Base-by-base conservation (phyloP, 2,797 vertebrate genomes). In the Malacoraja senta region DNA sequence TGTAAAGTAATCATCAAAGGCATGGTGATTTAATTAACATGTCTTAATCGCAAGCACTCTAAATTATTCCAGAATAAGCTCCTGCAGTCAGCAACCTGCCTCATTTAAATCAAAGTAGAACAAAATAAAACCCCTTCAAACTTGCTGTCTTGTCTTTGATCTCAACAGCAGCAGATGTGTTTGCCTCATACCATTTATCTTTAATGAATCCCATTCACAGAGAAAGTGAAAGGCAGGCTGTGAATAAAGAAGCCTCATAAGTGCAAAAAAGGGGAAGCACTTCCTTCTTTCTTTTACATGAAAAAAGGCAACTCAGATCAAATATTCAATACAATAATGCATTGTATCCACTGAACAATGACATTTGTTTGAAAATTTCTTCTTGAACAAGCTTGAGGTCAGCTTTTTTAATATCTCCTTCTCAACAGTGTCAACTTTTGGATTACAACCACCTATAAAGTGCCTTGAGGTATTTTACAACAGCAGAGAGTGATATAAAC, bases 191-290 rank as follows among this genome's bases (percentile, higher is more conserved):
- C 17, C 17, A 32, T 88, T 88, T 68, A 63, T 68, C 83, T 65
- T 63, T 86, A 86, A 65, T 65, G 83, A 86, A 63, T 86, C 83
- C 58, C 84, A 65, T 68, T 35, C 61, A 21, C 35, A n/a, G 84
- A 68, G 83, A 86, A 61, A 6, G 58, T 12, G 24, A 84, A n/a
- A n/a, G 32, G 63, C 84, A 3, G n/a, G 63, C 84, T 88, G 84
- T 35, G n/a, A 88, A 88, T 88, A 88, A 88, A 88, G 29, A 88
- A 88, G n/a, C n/a, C 63, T 88, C 84, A 68, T n/a, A 88, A 88
- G 84, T 88, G 63, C n/a, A 24, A 88, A n/a, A 19, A 32, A 8
- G 84, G n/a, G 9, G 84, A 61, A 88, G 1, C n/a, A 68, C 32
- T 88, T 68, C 29, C 84, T 65, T 13, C 1, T 86, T 58, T n/a